phyloP scores from a whole-genome alignment of 1,140 invertebrate species.

The Agrilus planipennis region DNA sequence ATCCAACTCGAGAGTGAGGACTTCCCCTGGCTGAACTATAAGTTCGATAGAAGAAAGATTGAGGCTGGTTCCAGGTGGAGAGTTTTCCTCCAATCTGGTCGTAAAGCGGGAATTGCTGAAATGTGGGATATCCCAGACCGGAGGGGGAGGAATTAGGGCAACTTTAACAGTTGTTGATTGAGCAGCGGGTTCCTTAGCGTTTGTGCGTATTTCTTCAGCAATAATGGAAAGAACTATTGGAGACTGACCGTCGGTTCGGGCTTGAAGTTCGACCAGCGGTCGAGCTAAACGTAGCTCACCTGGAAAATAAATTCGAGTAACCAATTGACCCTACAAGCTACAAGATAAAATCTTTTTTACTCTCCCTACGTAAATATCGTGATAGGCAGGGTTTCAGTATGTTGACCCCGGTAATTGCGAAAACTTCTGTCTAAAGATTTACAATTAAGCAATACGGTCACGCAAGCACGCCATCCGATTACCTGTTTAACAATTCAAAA shows the following conservation, averaged over 20 bases:
- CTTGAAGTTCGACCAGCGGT: slow-evolving; percentile 60
- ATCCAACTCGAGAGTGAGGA: slow-evolving; percentile 65
- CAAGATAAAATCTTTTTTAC: too few species aligned
- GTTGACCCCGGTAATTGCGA: too few species aligned
- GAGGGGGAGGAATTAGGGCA: slow-evolving; percentile 52
- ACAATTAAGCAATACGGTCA: too few species aligned
- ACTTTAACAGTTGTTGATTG: slow-evolving; percentile 66
- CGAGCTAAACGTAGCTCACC: slow-evolving; percentile 62
- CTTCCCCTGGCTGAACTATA: slow-evolving; percentile 47
- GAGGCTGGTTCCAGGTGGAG: slow-evolving; percentile 62
- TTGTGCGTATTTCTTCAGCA: slow-evolving; percentile 66
- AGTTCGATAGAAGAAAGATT: slow-evolving; percentile 57
- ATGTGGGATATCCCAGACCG: slow-evolving; percentile 17
- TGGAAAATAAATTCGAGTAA: slow-evolving; percentile 32
- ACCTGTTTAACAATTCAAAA: too few species aligned
- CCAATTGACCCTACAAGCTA: too few species aligned
- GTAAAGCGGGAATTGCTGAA: slow-evolving; percentile 24
- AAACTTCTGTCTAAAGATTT: too few species aligned
- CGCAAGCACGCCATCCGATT: too few species aligned
- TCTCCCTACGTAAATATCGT: too few species aligned
- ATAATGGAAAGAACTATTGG: slow-evolving; percentile 71
- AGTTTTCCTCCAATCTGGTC: slow-evolving; percentile 66
- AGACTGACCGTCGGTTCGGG: slow-evolving; percentile 61
- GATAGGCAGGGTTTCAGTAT: too few species aligned
- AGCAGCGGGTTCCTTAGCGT: slow-evolving; percentile 53